Evolutionary conservation across 1,140 invertebrate genomes (phyloP), one percentile per base, ranked within the genome.

Genomic region (Heliconius hermathena): DNA sequence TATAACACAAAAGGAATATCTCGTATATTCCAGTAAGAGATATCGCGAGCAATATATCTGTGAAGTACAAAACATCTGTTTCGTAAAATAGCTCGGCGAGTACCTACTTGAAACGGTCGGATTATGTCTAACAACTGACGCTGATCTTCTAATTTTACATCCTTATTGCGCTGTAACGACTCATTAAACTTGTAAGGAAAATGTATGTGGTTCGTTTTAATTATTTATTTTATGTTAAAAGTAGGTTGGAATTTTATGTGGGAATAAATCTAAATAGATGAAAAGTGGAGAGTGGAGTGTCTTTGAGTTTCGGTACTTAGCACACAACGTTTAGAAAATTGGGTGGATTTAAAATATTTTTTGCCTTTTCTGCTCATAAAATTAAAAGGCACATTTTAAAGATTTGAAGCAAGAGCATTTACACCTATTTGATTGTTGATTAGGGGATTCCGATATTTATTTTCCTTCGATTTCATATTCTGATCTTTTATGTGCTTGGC

Each of bases 81-180:
- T 66, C 22, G 22, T 66, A 29, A 66, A 66, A 66, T 66, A 66
- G 60, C 60, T 66, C 60, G 11, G 60, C 60, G 60, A 66, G 60
- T 66, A 71, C n/a, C 20, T 60, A 70, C 38, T 66, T 29, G 46
- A 71, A 72, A 20, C 8, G 36, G 22, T 36, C 22, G 74, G 60
- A 76, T 76, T 71, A 76, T 41, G 22, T 76, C 41, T 71, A 76
- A 76, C 36, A 70, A 70, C 60, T 76, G 60, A 49, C 60, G 74
- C 26, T 76, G 74, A 76, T 76, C 60, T 76, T 76, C 57, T 76
- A 70, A 76, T 46, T 71, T 76, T 76, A 70, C 38, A 76, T 71
- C 74, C 22, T 76, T 71, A 70, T 29, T 70, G 33, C 29, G 22
- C 41, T 66, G 60, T 66, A 66, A 66, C 60, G 60, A 29, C 22